phyloP scores from a whole-genome alignment of 2,888 invertebrate species.

The Lepas anatifera region DNA sequence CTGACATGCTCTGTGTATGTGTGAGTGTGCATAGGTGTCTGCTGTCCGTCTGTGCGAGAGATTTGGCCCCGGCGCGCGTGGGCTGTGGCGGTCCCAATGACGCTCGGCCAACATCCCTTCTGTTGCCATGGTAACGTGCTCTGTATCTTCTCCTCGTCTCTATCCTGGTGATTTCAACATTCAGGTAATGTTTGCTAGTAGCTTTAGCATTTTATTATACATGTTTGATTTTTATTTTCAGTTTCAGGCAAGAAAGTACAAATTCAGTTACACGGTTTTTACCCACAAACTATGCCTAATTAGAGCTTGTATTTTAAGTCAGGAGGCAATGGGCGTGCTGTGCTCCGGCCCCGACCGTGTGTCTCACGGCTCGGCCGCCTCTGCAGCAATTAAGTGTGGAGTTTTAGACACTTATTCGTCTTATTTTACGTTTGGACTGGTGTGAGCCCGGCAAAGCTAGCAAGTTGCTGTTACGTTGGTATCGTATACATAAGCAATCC shows the following conservation, averaged over 20 bases:
- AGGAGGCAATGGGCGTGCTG: slow-evolving; percentile 10
- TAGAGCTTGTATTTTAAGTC: slow-evolving; percentile 14
- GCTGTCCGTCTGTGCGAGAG: too few species aligned
- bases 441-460: background rate
- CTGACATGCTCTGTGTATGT: background rate
- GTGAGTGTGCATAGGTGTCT: background rate
- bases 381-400: background rate
- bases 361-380: too few species aligned
- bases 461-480: background rate
- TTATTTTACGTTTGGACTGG: slow-evolving; percentile 8
- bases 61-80: too few species aligned
- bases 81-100: too few species aligned
- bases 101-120: too few species aligned
- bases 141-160: slow-evolving; percentile 3
- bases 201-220: slow-evolving; percentile 12
- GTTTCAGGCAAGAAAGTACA: slow-evolving; percentile 12
- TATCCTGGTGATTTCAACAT: slow-evolving; percentile 7
- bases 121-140: background rate
- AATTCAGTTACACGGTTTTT: slow-evolving; percentile 7
- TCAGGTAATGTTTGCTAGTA: slow-evolving; percentile 12
- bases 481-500: background rate
- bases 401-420: slow-evolving; percentile 1
- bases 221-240: slow-evolving; percentile 10
- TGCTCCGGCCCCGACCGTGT: too few species aligned
- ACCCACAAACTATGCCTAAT: slow-evolving; percentile 9